Conservation (phyloP, 2,888 invertebrate species). For the Lutraria lutraria region DNA sequence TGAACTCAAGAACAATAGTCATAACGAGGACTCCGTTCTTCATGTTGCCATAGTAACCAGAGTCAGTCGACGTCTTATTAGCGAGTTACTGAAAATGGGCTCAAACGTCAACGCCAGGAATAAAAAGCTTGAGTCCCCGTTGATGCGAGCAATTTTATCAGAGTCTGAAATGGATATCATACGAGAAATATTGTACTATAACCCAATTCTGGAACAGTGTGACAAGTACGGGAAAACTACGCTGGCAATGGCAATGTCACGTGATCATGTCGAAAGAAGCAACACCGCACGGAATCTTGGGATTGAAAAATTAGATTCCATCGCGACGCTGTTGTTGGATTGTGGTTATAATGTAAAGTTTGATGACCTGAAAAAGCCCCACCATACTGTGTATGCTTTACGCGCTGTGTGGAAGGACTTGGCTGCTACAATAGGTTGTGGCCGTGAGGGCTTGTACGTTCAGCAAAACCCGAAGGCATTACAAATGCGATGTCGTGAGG, state of each 20-base stretch:
- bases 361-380: conserved; percentile 62
- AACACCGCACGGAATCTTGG: not conserved
- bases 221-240: conserved; percentile 67
- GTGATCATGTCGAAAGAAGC: conserved; percentile 50
- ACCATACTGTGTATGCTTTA: conserved; percentile 62
- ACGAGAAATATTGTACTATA: conserved; percentile 62
- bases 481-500: conserved; percentile 54
- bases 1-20: conserved; percentile 50
- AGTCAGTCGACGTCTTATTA: conserved; percentile 53
- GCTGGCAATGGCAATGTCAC: conserved; percentile 57
- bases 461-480: conserved; percentile 60
- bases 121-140: conserved; percentile 62
- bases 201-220: conserved; percentile 60
- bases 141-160: conserved; percentile 58
- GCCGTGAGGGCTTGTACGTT: conserved; percentile 54
- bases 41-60: conserved; percentile 63
- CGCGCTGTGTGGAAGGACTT: conserved; percentile 65
- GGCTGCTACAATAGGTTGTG: conserved; percentile 66
- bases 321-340: conserved; percentile 59
- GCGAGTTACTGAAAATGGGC: conserved; percentile 57
- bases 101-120: conserved; percentile 65
- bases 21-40: conserved; percentile 61
- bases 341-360: conserved; percentile 66
- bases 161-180: conserved; percentile 53
- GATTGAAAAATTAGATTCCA: conserved; percentile 26